These are phyloP conservation scores for Tiaroga cobitis DNA, from an alignment of 2,797 vertebrate species.

Conservation along the genomic window DNA sequence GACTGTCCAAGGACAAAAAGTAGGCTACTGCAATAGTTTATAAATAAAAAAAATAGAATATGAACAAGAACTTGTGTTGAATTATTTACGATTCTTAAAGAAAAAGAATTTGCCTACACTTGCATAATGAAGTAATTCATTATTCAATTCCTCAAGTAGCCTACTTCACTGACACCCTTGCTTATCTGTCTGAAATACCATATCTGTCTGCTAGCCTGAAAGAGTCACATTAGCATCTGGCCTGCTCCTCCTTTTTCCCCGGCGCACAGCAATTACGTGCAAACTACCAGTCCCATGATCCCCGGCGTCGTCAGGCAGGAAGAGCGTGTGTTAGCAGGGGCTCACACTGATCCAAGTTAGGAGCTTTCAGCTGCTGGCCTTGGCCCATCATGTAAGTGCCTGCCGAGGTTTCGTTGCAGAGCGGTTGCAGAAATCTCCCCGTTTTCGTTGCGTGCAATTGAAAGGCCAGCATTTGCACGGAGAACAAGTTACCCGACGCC, in stretches of 20 bases:
- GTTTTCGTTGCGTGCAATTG: conserved; percentile 82
- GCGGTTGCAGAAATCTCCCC: conserved; percentile 71
- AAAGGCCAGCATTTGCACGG: conserved; percentile 72
- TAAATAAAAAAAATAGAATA: not conserved
- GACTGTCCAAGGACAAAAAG: not conserved
- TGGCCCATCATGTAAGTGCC: conserved; percentile 94
- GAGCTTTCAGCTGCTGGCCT: conserved; percentile 90
- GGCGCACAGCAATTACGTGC: conserved; percentile 31
- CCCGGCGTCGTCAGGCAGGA: conserved; percentile 77
- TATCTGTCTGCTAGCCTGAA: not conserved
- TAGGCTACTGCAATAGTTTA: not conserved
- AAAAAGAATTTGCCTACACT: not conserved
- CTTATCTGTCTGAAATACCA: not conserved
- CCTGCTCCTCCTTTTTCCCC: conserved; percentile 19
- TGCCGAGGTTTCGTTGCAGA: conserved; percentile 83
- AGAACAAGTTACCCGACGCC: conserved; percentile 78
- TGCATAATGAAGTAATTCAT: not conserved
- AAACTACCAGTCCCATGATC: conserved; percentile 81
- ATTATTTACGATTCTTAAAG: not conserved
- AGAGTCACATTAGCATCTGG: not conserved
- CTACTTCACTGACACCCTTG: not conserved
- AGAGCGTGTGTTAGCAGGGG: conserved; percentile 82
- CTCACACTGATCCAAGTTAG: conserved; percentile 89
- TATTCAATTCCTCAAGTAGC: not conserved
- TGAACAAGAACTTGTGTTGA: not conserved